Evolutionary conservation across 2,797 vertebrate genomes (phyloP), one percentile per base, ranked within the genome.

Genomic region (Eurystomus glaucurus): DNA sequence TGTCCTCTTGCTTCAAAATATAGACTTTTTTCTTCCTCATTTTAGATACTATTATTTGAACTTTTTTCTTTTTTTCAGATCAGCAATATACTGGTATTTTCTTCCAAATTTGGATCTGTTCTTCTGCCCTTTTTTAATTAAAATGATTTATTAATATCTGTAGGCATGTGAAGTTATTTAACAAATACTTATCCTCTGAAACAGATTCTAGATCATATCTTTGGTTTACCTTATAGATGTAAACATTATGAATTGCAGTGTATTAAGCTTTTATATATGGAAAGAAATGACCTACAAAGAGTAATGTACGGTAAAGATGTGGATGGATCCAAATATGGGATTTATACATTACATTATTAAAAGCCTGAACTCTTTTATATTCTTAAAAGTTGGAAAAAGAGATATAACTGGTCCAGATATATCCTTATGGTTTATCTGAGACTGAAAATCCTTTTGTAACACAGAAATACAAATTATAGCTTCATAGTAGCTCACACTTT

Each of bases 11-110:
- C 75, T 93, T 60, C 37, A 75, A 39, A 78, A 55, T 35, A 29
- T 31, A 14, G 4, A 0, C 0, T 10, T 70, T 57, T 45, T 48
- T 41, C 37, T 10, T 54, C 3, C 7, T 80, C 8, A 26, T 58
- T 74, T 64, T 51, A 46, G 12, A 54, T 52, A 5, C 0, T 55
- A n/a, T 45, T 37, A n/a, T 74, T 86, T 70, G 4, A 69, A 76
- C 77, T 61, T 11, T 58, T 48, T 19, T 21, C 6, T 29, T 23
- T 39, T 48, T 33, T 28, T 79, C 16, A 31, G 11, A 28, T 39
- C 10, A 45, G 17, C 15, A 60, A 18, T 35, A 29, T 39, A 21
- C 16, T 64, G 23, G 3, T 35, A 22, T 72, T 85, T 81, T 81
- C 16, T 80, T 86, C 52, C 19, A 69, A 6, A 3, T 75, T 45